A percentile compares a stretch with the other conserved stretches of the same genome.
Conservation (phyloP, 2,113 vertebrate genomes). For the Panthera tigris region DNA sequence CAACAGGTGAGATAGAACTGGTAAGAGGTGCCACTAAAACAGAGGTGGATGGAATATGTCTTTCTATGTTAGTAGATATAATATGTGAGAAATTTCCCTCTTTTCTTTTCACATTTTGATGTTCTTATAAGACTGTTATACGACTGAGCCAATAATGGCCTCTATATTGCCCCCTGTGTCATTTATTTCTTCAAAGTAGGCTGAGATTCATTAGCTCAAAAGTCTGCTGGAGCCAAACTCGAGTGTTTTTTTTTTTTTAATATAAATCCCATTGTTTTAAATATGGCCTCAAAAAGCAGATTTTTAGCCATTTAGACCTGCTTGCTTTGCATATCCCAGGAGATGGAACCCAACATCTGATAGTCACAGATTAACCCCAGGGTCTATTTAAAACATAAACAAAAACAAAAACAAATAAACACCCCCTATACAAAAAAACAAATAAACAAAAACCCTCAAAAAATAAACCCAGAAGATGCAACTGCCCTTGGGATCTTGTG, state of each 20-base stretch:
- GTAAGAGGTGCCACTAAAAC: background rate
- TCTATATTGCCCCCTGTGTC: background rate
- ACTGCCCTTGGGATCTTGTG: background rate
- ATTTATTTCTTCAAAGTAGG: background rate
- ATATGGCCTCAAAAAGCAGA: background rate
- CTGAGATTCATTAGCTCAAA: background rate
- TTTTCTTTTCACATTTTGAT: background rate
- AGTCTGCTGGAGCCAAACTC: background rate
- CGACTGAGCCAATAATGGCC: background rate
- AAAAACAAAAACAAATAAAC: background rate
- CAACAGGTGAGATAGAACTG: background rate
- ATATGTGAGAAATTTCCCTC: background rate
- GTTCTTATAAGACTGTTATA: background rate
- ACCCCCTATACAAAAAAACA: too few species aligned
- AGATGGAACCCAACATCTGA: background rate
- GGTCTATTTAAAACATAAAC: background rate
- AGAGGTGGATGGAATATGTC: background rate
- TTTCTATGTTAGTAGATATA: background rate
- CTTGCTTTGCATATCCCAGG: background rate
- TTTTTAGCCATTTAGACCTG: background rate
- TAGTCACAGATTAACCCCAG: background rate
- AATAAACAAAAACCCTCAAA: background rate
- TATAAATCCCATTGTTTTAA: background rate
- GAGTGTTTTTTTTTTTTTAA: background rate
- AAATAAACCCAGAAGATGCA: background rate